These are phyloP conservation scores for Cacoxenus indagator DNA, from an alignment of 2,888 invertebrate species.

Conservation along the genomic window DNA sequence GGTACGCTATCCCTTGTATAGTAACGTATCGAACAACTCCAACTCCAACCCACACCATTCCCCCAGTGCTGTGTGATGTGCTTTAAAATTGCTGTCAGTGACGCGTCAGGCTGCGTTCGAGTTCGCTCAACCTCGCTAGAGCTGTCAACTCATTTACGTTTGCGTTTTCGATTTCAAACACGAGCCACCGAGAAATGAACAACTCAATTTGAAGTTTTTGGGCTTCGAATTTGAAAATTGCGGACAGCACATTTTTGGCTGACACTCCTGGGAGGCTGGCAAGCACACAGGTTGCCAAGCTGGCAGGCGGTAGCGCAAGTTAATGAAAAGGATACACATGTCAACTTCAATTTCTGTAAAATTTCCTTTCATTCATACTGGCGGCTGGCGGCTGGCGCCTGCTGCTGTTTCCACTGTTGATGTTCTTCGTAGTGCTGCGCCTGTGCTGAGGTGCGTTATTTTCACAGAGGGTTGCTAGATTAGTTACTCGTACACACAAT, in stretches of 20 bases:
- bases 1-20: conserved; percentile 35
- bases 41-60: too few species aligned
- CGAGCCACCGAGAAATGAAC: conserved; percentile 46
- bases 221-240: conserved; percentile 44
- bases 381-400: conserved; percentile 13
- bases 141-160: conserved; percentile 55
- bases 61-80: too few species aligned
- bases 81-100: conserved; percentile 47
- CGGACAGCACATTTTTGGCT: conserved; percentile 31
- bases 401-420: conserved; percentile 29
- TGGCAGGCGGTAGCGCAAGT: conserved; percentile 56
- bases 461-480: conserved; percentile 58
- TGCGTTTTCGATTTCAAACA: conserved; percentile 18
- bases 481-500: conserved; percentile 50
- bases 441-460: too few species aligned
- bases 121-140: conserved; percentile 41
- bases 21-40: background rate
- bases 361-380: conserved; percentile 27
- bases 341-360: conserved; percentile 66
- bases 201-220: conserved; percentile 62
- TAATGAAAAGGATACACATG: conserved; percentile 71
- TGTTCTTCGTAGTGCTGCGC: conserved; percentile 38
- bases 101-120: conserved; percentile 56
- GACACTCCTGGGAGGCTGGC: conserved; percentile 2
- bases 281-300: conserved; percentile 3